Evolutionary conservation across 2,113 vertebrate genomes (phyloP), one percentile per base, ranked within the genome.

Genomic region (Ramphastos sulfuratus): DNA sequence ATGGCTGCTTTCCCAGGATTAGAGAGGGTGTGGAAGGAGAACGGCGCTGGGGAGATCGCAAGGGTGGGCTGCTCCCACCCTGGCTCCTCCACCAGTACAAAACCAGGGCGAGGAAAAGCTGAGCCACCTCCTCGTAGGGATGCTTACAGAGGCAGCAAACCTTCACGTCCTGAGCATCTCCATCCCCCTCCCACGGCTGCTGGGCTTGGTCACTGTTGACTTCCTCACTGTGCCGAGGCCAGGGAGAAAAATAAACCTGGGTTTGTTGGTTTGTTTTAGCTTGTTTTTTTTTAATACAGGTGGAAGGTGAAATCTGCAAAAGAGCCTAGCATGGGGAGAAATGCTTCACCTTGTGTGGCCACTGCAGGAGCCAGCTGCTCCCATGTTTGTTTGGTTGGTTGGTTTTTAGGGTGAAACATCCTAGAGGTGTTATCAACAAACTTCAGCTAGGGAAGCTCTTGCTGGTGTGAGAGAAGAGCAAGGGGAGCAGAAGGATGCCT

Each of bases 1-100:
- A 0, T 0, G 1, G 64, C 72, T 87, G 56, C 58, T 88, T 77
- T 93, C 60, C 64, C 1, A 8, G 82, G 67, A 73, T 27, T 82
- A 61, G 76, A 25, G 50, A 77, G 69, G 25, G 44, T 2, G 2
- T 55, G 67, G 46, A 54, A 74, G 46, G 56, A 86, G 60, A 58
- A 27, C 31, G 46, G 65, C 0, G 0, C 20, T 37, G 52, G 13
- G 33, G 30, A 79, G 30, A 39, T 6, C 0, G 0, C 39, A 75
- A 35, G 50, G 19, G 19, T 44, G 33, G 8, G 44, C 67, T 92
- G 60, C 52, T 91, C 59, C 54, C 3, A 6, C 10, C 72, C 67
- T 33, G 30, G 50, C 55, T 82, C 30, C 12, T 11, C 69, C 33
- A 30, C 16, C 74, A 78, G 35, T 72, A 56, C 0, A 0, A 35